Evolutionary conservation across 2,888 invertebrate genomes (phyloP).

Genomic region (Conchocele bisecta): DNA sequence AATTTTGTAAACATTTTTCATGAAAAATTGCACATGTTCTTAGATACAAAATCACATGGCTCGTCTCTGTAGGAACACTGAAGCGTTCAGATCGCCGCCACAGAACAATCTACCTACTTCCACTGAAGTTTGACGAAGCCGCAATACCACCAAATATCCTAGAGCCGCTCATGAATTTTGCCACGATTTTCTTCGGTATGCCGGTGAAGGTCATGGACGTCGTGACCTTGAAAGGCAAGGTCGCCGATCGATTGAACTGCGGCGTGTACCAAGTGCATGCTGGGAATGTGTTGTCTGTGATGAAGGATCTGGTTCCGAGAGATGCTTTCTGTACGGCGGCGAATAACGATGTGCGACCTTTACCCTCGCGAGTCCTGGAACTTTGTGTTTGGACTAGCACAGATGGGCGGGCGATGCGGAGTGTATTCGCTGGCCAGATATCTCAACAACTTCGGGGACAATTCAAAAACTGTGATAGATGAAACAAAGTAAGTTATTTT

Average conservation of each 20-base stretch:
- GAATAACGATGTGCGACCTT: conserved; percentile 68
- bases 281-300: conserved; percentile 46
- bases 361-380: conserved; percentile 66
- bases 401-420: conserved; percentile 50
- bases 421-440: conserved; percentile 69
- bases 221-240: conserved; percentile 45
- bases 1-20: too few species aligned
- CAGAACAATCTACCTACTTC: conserved; percentile 56
- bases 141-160: conserved; percentile 54
- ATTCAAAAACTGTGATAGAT: conserved; percentile 41
- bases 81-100: conserved; percentile 11
- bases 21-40: too few species aligned
- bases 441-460: conserved; percentile 61
- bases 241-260: conserved; percentile 52
- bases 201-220: conserved; percentile 45
- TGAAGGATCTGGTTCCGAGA: conserved; percentile 42
- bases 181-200: conserved; percentile 62
- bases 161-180: conserved; percentile 48
- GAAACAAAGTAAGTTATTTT: conserved; percentile 48
- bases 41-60: too few species aligned
- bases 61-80: too few species aligned
- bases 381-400: conserved; percentile 71
- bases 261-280: conserved; percentile 62
- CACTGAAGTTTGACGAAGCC: conserved; percentile 58
- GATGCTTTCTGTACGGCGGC: conserved; percentile 68